phyloP scores from a whole-genome alignment of 2,888 invertebrate species.

The Ormyrus rosae region DNA sequence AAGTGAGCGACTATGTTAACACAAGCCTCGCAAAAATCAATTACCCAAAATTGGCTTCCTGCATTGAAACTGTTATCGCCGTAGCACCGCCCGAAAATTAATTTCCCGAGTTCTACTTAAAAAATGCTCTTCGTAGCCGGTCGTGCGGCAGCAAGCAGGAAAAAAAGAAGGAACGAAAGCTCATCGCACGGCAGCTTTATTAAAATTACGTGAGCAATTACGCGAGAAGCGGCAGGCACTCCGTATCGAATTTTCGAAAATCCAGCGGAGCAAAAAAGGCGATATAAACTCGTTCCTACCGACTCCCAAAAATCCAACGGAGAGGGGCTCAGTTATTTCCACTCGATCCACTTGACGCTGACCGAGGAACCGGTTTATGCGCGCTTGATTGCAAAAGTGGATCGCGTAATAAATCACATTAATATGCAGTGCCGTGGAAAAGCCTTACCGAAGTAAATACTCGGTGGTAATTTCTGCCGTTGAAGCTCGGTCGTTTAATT shows the following conservation, averaged over 20 bases:
- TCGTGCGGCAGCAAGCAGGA: not conserved
- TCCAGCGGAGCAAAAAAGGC: not conserved
- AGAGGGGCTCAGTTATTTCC: not conserved
- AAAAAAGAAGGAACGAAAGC: not conserved
- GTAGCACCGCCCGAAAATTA: slow-evolving; percentile 20
- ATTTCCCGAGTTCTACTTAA: slow-evolving; percentile 12
- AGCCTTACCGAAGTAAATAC: too few relatives aligned
- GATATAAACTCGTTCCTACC: not conserved
- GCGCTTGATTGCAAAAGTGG: slow-evolving; percentile 29
- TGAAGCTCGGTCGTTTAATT: too few relatives aligned
- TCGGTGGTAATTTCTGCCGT: too few relatives aligned
- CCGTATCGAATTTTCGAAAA: slow-evolving; percentile 6
- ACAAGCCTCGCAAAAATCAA: slow-evolving; percentile 13
- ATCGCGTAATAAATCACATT: slow-evolving; percentile 42
- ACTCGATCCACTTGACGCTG: not conserved
- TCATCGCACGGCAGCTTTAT: not conserved
- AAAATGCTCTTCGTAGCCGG: slow-evolving; percentile 1
- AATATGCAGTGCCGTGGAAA: slow-evolving; percentile 20
- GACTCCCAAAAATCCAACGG: not conserved
- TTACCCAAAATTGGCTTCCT: slow-evolving; percentile 18
- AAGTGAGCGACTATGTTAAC: too few relatives aligned
- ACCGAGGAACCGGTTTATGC: slow-evolving; percentile 14
- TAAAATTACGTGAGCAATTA: slow-evolving; percentile 31
- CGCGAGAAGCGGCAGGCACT: not conserved
- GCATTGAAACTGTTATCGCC: not conserved